phyloP scores from a whole-genome alignment of 2,797 vertebrate genomes.

The Loriculus beryllinus region DNA sequence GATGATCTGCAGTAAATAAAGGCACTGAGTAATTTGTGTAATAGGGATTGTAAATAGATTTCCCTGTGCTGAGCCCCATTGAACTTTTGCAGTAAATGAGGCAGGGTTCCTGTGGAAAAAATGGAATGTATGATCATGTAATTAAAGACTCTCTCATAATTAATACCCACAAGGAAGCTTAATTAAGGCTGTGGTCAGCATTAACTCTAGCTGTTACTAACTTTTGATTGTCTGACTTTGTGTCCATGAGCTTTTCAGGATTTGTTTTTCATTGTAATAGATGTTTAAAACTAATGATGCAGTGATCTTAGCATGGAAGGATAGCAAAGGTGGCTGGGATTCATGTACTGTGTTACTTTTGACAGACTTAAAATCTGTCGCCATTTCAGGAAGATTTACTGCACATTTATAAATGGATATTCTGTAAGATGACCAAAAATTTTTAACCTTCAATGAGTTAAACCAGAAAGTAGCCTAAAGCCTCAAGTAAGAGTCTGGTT shows the following conservation, averaged over 20 bases:
- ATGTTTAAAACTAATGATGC: background rate
- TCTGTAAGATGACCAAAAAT: background rate
- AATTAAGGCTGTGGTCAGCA: background rate
- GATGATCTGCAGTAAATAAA: slow-evolving; percentile 23
- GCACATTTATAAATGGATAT: background rate
- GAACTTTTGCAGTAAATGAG: background rate
- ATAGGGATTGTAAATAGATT: slow-evolving; percentile 19
- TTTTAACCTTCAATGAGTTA: background rate
- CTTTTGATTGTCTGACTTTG: background rate
- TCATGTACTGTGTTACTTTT: background rate
- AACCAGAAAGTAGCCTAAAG: background rate
- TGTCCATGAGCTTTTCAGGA: background rate
- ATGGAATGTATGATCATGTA: background rate
- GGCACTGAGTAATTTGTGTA: background rate
- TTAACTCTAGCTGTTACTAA: background rate
- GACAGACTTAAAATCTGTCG: background rate
- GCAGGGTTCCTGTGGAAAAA: background rate
- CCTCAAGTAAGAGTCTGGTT: background rate
- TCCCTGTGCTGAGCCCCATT: background rate
- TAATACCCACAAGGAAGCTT: background rate
- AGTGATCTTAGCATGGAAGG: background rate
- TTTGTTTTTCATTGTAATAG: background rate
- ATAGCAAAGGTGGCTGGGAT: background rate
- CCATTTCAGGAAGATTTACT: background rate
- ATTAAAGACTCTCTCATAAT: background rate